Evolutionary conservation across 2,797 vertebrate species (phyloP).

Genomic region (Danio choprae): DNA sequence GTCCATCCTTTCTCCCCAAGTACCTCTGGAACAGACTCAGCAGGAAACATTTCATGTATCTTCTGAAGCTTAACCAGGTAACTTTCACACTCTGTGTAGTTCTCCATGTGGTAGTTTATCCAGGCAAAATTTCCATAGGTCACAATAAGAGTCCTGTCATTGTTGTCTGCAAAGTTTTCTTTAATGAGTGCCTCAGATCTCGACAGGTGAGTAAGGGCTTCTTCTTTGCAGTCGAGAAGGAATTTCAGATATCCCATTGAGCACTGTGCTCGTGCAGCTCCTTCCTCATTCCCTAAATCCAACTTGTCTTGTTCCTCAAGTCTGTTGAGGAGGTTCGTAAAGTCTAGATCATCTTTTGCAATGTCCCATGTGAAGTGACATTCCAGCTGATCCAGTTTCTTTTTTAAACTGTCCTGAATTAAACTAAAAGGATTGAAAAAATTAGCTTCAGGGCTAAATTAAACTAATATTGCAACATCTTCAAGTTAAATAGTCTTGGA

Average conservation of each 20-base stretch:
- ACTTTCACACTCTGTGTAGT: slow-evolving; percentile 65
- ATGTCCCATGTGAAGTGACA: slow-evolving; percentile 84
- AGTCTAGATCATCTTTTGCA: slow-evolving; percentile 66
- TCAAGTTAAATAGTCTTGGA: too few species aligned
- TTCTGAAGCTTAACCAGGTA: slow-evolving; percentile 72
- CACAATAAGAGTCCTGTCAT: slow-evolving; percentile 72
- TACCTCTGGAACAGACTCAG: slow-evolving; percentile 63
- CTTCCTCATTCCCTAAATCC: slow-evolving; percentile 38
- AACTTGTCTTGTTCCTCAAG: slow-evolving; percentile 65
- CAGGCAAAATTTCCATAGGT: slow-evolving; percentile 82
- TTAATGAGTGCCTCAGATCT: slow-evolving; percentile 72
- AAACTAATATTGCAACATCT: too few species aligned
- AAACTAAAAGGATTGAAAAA: slow-evolving; percentile 58
- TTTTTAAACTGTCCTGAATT: slow-evolving; percentile 64
- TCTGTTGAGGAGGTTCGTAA: slow-evolving; percentile 70
- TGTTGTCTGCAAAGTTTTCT: slow-evolving; percentile 55
- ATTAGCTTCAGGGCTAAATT: too few species aligned
- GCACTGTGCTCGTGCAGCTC: slow-evolving; percentile 67
- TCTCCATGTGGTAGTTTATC: slow-evolving; percentile 74
- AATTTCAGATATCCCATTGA: slow-evolving; percentile 74
- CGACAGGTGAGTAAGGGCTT: slow-evolving; percentile 71
- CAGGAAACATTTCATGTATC: slow-evolving; percentile 57
- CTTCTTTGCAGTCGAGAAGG: slow-evolving; percentile 70
- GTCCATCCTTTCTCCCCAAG: slow-evolving; percentile 80
- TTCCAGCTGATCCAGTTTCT: slow-evolving; percentile 71